These are phyloP conservation scores for Monoplex corrugatus DNA, from an alignment of 2,888 invertebrate genomes.

Conservation along the genomic window DNA sequence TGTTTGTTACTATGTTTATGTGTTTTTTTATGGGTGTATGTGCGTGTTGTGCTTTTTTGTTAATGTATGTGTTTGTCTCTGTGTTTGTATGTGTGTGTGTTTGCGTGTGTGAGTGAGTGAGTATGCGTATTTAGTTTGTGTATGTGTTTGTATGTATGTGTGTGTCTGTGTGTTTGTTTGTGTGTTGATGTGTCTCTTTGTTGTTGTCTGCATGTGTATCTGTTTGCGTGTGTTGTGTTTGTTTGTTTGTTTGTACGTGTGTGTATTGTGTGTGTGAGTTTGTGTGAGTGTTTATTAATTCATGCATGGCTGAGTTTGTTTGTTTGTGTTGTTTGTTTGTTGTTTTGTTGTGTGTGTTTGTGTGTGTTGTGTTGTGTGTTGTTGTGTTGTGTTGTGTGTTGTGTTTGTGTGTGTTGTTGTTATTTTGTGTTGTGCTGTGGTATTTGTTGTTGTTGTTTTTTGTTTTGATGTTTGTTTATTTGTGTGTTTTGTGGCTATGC, in stretches of 20 bases:
- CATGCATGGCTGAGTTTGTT: too few species aligned
- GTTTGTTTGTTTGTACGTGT: neutral
- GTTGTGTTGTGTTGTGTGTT: too few species aligned
- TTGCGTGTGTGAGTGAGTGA: neutral
- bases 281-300: neutral
- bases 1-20: neutral
- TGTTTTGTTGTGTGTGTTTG: too few species aligned
- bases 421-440: too few species aligned
- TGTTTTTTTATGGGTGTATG: neutral
- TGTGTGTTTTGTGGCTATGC: too few species aligned
- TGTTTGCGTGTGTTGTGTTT: neutral
- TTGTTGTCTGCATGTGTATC: neutral
- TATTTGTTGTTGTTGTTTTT: too few species aligned
- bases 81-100: neutral
- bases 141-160: neutral
- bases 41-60: neutral
- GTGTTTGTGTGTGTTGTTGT: too few species aligned
- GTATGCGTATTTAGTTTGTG: neutral
- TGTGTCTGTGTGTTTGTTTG: neutral
- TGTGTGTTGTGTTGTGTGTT: too few species aligned
- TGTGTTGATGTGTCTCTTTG: neutral
- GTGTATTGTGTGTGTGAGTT: neutral
- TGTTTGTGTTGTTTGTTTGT: too few species aligned
- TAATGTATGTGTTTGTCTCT: neutral
- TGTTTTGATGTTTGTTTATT: too few species aligned